phyloP scores from a whole-genome alignment of 2,888 invertebrate genomes.

The Apoda limacodes region DNA sequence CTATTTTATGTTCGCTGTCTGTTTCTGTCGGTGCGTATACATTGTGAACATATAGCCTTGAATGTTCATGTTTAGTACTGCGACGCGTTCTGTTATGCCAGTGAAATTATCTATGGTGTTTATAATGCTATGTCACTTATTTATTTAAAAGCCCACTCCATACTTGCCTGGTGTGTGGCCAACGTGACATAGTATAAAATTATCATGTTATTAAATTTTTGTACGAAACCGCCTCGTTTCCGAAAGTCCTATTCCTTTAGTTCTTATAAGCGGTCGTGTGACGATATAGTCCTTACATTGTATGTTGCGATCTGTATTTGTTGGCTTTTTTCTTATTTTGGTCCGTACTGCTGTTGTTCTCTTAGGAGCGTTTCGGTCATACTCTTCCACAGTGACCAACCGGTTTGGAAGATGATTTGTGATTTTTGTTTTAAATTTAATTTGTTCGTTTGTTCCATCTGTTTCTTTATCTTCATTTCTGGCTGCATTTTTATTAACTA shows the following conservation, averaged over 20 bases:
- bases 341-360: too few relatives aligned
- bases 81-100: conserved; percentile 9
- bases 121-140: conserved; percentile 9
- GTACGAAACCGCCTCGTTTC: too few relatives aligned
- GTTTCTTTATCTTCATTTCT: conserved; percentile 5
- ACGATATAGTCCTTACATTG: too few relatives aligned
- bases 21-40: conserved; percentile 10
- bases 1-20: conserved; percentile 4
- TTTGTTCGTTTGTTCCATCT: conserved; percentile 1
- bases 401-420: too few relatives aligned
- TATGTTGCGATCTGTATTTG: too few relatives aligned
- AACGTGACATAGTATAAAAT: too few relatives aligned
- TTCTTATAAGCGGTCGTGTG: too few relatives aligned
- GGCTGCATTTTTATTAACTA: conserved; percentile 14
- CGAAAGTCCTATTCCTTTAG: too few relatives aligned
- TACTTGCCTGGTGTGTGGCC: too few relatives aligned
- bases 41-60: conserved; percentile 4
- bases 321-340: too few relatives aligned
- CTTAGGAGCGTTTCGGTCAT: conserved; percentile 21
- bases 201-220: too few relatives aligned
- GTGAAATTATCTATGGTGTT: conserved; percentile 11
- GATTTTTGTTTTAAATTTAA: conserved; percentile 10
- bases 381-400: too few relatives aligned
- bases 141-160: conserved; percentile 8
- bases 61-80: conserved; percentile 7